A percentile compares a stretch with the other conserved stretches of the same genome.
These are phyloP conservation scores for Eurystomus gularis DNA, from an alignment of 2,113 vertebrate species.

Conservation along the genomic window DNA sequence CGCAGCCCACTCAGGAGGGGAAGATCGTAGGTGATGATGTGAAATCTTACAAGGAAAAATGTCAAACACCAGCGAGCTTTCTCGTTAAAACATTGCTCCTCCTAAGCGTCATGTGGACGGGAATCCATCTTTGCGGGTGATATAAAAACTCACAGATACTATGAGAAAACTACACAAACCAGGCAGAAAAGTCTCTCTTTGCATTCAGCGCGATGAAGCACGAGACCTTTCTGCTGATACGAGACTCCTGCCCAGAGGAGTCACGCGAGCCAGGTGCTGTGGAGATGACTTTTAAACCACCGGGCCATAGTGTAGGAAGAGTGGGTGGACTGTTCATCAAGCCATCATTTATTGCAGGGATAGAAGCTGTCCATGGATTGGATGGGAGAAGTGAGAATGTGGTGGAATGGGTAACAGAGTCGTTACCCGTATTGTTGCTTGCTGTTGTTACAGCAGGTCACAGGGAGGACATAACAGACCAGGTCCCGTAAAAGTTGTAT, in stretches of 20 bases:
- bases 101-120: fast-evolving
- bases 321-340: background rate
- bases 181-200: background rate
- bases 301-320: fast-evolving
- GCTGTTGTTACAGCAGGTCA: background rate
- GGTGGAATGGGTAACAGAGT: background rate
- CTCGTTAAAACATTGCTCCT: background rate
- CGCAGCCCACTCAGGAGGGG: background rate
- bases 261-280: background rate
- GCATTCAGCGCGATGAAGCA: background rate
- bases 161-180: background rate
- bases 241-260: background rate
- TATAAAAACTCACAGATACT: background rate
- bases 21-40: background rate
- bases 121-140: background rate
- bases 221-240: background rate
- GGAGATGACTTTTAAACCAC: background rate
- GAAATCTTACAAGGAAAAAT: background rate
- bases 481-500: background rate
- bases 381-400: background rate
- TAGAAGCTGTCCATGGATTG: background rate
- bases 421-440: background rate
- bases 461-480: background rate
- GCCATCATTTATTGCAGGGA: background rate
- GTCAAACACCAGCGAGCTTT: background rate